Base-by-base conservation (phyloP, 2,888 invertebrate genomes). In the Trilocha varians region DNA sequence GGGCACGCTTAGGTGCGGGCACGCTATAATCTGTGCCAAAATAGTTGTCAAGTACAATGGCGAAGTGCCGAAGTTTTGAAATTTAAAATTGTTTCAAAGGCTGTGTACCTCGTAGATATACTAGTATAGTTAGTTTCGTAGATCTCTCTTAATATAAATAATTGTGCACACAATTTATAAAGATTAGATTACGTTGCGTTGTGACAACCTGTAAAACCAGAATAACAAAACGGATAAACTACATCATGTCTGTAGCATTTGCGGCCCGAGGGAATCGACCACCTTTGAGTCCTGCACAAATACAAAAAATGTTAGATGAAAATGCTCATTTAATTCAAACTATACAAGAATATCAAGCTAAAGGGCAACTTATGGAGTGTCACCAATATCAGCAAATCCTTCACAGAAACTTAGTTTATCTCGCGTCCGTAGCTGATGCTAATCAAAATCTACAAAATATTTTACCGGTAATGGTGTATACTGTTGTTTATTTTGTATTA, bases 301-400 rank as follows among this genome's bases (percentile, higher is more conserved):
- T 96, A 61, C 96, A 96, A 75, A 96, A 98, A 90, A 93, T 99
- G 91, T 88, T 99, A 46, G 98, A 99, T 85, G 99, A 99, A 82
- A 99, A 99, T 77, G 95, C 95, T 58, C 96, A 97, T 71, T 88
- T 99, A 36, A 98, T 99, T 62, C 96, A 98, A 87, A 96, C 96
- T 6, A 98, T 99, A 66, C 95, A 97, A 75, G 98, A 99, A 59
- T 98, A 93, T 80, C 98, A 99, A 83, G 94, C 91, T 52, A 97
- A 97, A 87, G 98, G 98, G 46, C 97, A 97, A 75, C 88, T 93
- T 14, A 92, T 94, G 78, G 98, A 98, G 87, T 96, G 96, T 67
- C 90, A 95, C 72, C 96, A 96, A 86, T 96, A 96, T 74, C 98
- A 98, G 71, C 95, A 97, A 77, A 91, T 95, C 48, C 83, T 99